These are phyloP conservation scores for Cloeon dipterum DNA, from an alignment of 2,888 invertebrate genomes.

Conservation along the genomic window DNA sequence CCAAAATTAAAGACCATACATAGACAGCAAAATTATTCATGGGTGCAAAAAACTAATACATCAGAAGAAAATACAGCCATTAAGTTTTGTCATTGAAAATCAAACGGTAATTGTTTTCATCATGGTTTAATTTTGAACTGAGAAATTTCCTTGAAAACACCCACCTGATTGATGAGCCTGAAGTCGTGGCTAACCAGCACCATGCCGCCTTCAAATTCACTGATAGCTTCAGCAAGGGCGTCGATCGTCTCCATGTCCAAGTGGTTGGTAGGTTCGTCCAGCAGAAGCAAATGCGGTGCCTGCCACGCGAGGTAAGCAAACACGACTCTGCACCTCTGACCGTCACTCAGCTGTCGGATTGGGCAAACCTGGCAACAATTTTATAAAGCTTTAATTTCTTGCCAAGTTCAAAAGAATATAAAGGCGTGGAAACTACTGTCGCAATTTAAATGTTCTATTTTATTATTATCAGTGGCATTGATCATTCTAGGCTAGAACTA, in stretches of 20 bases:
- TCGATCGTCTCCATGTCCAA: constrained; percentile 97
- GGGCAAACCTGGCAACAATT: constrained; percentile 91
- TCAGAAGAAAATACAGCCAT: not conserved
- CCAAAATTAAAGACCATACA: constrained; percentile 1
- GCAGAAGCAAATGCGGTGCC: constrained; percentile 69
- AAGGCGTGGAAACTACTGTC: too few species aligned
- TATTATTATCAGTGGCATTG: too few species aligned
- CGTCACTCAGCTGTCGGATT: constrained; percentile 86
- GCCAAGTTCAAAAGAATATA: not conserved
- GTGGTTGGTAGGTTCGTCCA: constrained; percentile 79
- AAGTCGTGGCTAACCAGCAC: constrained; percentile 99
- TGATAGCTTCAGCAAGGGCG: constrained; percentile 90
- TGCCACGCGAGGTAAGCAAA: constrained; percentile 99
- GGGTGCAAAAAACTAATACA: not conserved
- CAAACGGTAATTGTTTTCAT: too few species aligned
- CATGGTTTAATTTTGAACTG: too few species aligned
- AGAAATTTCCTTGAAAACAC: constrained; percentile 5
- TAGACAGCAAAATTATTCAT: not conserved
- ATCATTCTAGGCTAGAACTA: too few species aligned
- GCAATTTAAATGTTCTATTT: too few species aligned
- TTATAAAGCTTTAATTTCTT: constrained; percentile 8
- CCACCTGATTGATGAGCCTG: constrained; percentile 90
- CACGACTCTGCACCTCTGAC: constrained; percentile 93
- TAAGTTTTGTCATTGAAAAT: not conserved
- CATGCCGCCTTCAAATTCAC: constrained; percentile 95